phyloP scores from a whole-genome alignment of 2,113 vertebrate species.

The Crotalus horridus region DNA sequence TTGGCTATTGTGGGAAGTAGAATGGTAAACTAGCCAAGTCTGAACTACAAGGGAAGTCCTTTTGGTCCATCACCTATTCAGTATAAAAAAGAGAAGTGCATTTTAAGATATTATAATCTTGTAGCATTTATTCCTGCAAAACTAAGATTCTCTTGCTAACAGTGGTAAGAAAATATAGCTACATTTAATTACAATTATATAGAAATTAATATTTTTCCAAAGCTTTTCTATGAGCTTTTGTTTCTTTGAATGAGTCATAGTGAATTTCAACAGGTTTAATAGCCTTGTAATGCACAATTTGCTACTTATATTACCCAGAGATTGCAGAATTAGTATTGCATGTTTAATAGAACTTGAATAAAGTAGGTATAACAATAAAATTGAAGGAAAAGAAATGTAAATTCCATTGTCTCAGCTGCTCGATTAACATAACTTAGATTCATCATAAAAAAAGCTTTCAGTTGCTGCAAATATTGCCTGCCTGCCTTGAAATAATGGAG shows the following conservation, averaged over 20 bases:
- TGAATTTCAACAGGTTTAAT: conserved; percentile 9
- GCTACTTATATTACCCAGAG: not conserved
- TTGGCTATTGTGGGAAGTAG: not conserved
- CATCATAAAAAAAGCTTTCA: not conserved
- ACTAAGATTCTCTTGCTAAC: not conserved
- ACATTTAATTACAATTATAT: not conserved
- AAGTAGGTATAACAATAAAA: not conserved
- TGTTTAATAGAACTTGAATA: conserved; percentile 2
- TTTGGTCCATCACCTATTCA: not conserved
- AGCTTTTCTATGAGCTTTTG: not conserved
- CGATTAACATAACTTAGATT: not conserved
- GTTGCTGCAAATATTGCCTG: not conserved
- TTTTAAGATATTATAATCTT: not conserved
- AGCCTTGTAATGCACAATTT: not conserved
- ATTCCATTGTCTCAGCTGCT: not conserved
- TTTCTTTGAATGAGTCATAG: not conserved
- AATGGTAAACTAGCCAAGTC: not conserved
- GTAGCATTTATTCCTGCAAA: not conserved
- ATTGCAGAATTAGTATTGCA: not conserved
- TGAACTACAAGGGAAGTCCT: not conserved
- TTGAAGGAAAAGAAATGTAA: not conserved
- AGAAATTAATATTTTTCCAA: not conserved
- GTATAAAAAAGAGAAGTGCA: not conserved
- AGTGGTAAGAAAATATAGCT: not conserved
- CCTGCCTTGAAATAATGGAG: not conserved